These are phyloP conservation scores for Dermolepida albohirtum DNA, from an alignment of 2,888 invertebrate species.

Conservation along the genomic window DNA sequence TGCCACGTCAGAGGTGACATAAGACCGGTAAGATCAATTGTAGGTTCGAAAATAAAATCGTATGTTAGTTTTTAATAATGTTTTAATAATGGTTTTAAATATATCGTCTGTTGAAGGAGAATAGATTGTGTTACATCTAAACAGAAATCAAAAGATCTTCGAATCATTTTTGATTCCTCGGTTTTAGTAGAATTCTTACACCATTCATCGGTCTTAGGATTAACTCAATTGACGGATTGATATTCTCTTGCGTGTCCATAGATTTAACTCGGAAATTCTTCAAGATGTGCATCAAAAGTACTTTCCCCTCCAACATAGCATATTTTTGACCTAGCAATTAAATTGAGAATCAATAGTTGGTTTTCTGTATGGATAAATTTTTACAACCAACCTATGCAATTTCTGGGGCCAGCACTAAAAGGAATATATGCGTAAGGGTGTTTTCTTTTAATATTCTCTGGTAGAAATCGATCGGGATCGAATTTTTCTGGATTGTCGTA, in stretches of 20 bases:
- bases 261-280: constrained; percentile 23
- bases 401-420: constrained; percentile 67
- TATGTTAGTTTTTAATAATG: too few relatives aligned
- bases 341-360: not conserved
- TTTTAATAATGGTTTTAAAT: too few relatives aligned
- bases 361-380: not conserved
- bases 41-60: too few relatives aligned
- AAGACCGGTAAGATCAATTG: too few relatives aligned
- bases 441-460: constrained; percentile 75
- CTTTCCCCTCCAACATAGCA: constrained; percentile 35
- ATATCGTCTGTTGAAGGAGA: too few relatives aligned
- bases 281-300: constrained; percentile 24
- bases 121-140: too few relatives aligned
- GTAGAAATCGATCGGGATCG: constrained; percentile 78
- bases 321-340: constrained; percentile 35
- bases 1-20: too few relatives aligned
- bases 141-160: too few relatives aligned
- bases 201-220: constrained; percentile 34
- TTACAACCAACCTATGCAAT: constrained; percentile 71
- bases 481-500: constrained; percentile 75
- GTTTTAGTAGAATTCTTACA: constrained; percentile 10
- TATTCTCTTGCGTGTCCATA: constrained; percentile 29
- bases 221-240: constrained; percentile 27
- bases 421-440: constrained; percentile 79
- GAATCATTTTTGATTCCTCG: not conserved